phyloP scores from a whole-genome alignment of 1,140 invertebrate species.

The Apis dorsata region DNA sequence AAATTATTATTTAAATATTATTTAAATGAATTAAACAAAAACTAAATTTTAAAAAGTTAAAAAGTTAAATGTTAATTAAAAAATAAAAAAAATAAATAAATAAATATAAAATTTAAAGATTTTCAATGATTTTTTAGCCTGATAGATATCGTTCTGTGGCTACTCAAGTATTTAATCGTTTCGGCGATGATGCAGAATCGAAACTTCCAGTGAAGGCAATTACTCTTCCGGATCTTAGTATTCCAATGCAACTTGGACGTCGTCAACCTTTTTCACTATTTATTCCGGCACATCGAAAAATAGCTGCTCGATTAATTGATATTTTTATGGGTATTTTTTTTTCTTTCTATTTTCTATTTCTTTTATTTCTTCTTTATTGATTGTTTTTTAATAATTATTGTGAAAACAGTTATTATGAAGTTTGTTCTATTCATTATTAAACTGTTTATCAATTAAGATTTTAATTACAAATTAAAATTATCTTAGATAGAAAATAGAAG shows the following conservation, averaged over 20 bases:
- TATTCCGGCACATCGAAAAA: conserved; percentile 85
- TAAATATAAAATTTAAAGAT: neutral
- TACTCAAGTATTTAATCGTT: conserved; percentile 80
- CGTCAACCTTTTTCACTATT: conserved; percentile 88
- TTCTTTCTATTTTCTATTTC: neutral
- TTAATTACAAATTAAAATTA: neutral
- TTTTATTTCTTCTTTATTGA: neutral
- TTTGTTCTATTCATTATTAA: neutral
- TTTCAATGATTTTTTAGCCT: conserved; percentile 74
- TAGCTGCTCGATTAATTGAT: conserved; percentile 86
- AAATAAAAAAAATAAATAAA: too few relatives aligned
- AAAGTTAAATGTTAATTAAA: too few relatives aligned
- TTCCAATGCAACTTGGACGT: conserved; percentile 84
- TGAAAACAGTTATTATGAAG: neutral
- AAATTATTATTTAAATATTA: conserved; percentile 1
- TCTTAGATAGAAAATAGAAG: too few relatives aligned
- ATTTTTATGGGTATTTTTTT: conserved; percentile 83
- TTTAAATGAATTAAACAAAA: neutral
- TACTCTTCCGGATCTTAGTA: conserved; percentile 84
- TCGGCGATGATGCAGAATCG: conserved; percentile 80
- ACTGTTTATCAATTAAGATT: neutral
- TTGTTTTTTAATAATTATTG: neutral
- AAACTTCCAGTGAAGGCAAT: conserved; percentile 85
- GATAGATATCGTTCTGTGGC: conserved; percentile 83
- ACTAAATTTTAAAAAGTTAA: too few relatives aligned